A percentile compares a stretch with the other conserved stretches of the same genome.
Conservation (phyloP, 64 coral and sea anemone species). For the Catalaphyllia jardinei region DNA sequence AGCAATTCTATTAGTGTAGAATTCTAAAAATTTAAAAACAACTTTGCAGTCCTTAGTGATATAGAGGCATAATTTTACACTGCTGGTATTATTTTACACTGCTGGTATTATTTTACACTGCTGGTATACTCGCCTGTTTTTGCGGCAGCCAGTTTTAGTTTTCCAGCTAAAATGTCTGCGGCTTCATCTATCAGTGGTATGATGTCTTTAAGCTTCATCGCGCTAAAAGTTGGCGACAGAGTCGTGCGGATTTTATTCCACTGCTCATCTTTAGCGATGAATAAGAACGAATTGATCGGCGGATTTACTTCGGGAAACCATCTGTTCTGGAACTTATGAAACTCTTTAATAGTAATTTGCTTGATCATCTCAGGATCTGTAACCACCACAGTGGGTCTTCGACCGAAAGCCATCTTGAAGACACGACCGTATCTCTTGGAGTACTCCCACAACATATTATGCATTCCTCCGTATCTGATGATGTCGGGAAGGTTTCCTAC, state of each 20-base stretch:
- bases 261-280: constrained; percentile 13
- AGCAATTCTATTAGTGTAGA: no score
- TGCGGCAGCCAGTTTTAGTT: neutral
- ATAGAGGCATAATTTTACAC: no score
- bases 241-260: constrained; percentile 39
- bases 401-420: neutral
- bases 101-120: no score
- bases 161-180: constrained; percentile 13
- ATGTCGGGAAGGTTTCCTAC: constrained; percentile 19
- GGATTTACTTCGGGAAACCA: neutral
- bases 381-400: constrained; percentile 9
- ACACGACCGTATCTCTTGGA: constrained; percentile 3
- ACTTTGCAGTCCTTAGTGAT: no score
- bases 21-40: no score
- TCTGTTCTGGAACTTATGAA: constrained; percentile 26
- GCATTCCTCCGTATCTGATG: constrained; percentile 9
- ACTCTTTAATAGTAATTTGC: constrained; percentile 32
- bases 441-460: neutral
- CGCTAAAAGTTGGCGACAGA: constrained; percentile 35
- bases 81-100: no score
- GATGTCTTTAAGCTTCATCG: constrained; percentile 21
- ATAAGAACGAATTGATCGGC: constrained; percentile 5
- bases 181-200: constrained; percentile 33
- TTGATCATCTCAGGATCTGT: constrained; percentile 33
- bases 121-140: neutral